These are phyloP conservation scores for Pelodiscus sinensis DNA, from an alignment of 2,113 vertebrate genomes.

Conservation along the genomic window DNA sequence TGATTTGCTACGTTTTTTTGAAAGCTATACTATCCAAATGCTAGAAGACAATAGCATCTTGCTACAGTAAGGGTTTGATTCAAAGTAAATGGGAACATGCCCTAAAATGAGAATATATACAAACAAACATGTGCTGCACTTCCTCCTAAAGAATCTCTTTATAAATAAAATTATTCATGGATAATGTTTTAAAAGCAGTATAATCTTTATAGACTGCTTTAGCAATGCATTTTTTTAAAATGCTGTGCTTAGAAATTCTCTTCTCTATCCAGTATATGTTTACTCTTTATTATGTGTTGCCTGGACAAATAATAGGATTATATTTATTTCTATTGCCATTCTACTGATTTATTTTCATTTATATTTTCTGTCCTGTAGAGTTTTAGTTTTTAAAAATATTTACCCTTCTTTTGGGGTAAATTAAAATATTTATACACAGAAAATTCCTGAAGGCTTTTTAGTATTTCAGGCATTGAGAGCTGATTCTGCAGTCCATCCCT, in stretches of 20 bases:
- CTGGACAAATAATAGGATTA: background rate
- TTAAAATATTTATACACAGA: background rate
- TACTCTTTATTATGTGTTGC: background rate
- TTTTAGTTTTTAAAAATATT: background rate
- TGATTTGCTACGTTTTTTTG: background rate
- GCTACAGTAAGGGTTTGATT: background rate
- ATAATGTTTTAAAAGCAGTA: background rate
- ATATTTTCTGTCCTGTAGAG: background rate
- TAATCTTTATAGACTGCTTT: accelerated
- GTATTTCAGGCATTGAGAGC: accelerated
- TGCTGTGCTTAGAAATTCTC: background rate
- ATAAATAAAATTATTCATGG: background rate
- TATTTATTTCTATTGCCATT: background rate
- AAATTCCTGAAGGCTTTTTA: background rate
- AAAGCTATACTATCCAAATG: background rate
- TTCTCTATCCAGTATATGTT: background rate
- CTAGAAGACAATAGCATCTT: background rate
- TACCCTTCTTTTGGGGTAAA: background rate
- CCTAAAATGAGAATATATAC: constrained; percentile 6
- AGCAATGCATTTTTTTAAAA: background rate
- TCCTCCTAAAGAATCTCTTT: background rate
- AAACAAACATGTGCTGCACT: background rate
- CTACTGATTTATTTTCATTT: background rate
- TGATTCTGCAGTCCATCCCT: background rate
- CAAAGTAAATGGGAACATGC: background rate